A percentile compares a stretch with the other conserved stretches of the same genome.
These are phyloP conservation scores for Camponotus fellah DNA, from an alignment of 2,888 invertebrate species.

Conservation along the genomic window DNA sequence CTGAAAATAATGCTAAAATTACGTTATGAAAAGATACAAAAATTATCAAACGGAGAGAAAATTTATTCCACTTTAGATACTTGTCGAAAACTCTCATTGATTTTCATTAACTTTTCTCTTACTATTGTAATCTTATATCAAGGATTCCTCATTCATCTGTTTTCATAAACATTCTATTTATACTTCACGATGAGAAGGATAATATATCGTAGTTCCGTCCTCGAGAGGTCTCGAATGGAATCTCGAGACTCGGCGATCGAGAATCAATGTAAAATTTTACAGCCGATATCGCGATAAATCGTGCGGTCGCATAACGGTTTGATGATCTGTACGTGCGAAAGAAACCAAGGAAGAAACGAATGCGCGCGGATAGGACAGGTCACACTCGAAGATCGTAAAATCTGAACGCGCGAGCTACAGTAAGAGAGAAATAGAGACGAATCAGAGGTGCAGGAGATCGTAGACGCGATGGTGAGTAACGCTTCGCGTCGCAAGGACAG, in stretches of 20 bases:
- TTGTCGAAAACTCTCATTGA: neutral
- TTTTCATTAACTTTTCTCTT: neutral
- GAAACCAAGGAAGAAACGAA: slow-evolving; percentile 5
- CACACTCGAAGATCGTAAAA: slow-evolving; percentile 60
- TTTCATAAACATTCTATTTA: neutral
- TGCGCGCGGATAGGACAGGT: neutral
- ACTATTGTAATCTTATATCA: neutral
- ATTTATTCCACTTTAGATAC: neutral
- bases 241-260: neutral
- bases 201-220: neutral
- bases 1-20: neutral
- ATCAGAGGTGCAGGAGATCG: slow-evolving; percentile 30
- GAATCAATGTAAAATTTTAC: slow-evolving; percentile 52
- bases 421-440: slow-evolving; percentile 17
- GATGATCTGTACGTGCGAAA: slow-evolving; percentile 35
- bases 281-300: slow-evolving; percentile 43
- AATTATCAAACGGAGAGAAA: neutral
- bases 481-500: slow-evolving; percentile 64
- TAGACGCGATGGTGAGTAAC: slow-evolving; percentile 54
- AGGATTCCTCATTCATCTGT: neutral
- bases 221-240: neutral
- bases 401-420: slow-evolving; percentile 29
- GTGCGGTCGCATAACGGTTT: slow-evolving; percentile 16
- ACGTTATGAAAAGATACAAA: neutral
- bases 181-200: neutral